Conservation (phyloP, 1,140 invertebrate genomes). For the Meloidogyne hapla region DNA sequence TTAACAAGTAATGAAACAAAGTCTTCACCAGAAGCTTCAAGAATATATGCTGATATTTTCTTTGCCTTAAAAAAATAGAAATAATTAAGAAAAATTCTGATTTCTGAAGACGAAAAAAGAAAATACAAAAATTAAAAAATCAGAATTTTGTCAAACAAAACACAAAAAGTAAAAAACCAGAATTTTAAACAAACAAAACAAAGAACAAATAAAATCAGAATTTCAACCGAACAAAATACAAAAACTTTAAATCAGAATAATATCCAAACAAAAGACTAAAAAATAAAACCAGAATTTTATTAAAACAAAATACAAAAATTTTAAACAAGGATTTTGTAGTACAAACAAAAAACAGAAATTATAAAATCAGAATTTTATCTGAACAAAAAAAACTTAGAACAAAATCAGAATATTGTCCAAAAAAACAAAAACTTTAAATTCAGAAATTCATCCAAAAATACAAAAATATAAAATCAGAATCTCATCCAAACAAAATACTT, state of each 20-base stretch:
- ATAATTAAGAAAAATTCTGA: slow-evolving; percentile 24
- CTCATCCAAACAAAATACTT: too few relatives aligned
- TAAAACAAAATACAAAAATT: too few relatives aligned
- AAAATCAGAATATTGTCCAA: too few relatives aligned
- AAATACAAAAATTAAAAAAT: too few relatives aligned
- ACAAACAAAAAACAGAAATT: too few relatives aligned
- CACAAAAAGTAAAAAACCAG: background rate
- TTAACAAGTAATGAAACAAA: slow-evolving; percentile 93
- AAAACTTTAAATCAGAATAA: background rate
- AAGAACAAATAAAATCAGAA: too few relatives aligned
- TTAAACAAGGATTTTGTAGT: too few relatives aligned
- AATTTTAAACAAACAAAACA: too few relatives aligned
- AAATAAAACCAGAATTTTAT: background rate
- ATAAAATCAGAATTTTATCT: background rate
- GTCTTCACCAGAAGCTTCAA: slow-evolving; percentile 81
- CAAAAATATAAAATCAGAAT: too few relatives aligned
- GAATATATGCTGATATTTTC: slow-evolving; percentile 86
- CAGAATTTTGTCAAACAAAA: background rate
- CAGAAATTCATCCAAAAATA: background rate
- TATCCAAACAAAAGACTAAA: background rate
- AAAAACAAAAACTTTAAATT: too few relatives aligned
- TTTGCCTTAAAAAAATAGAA: slow-evolving; percentile 85
- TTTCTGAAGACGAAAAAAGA: too few relatives aligned
- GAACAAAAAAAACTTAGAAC: background rate
- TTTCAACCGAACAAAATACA: too few relatives aligned